phyloP scores from a whole-genome alignment of 2,113 vertebrate genomes.

The Dasypus novemcinctus region DNA sequence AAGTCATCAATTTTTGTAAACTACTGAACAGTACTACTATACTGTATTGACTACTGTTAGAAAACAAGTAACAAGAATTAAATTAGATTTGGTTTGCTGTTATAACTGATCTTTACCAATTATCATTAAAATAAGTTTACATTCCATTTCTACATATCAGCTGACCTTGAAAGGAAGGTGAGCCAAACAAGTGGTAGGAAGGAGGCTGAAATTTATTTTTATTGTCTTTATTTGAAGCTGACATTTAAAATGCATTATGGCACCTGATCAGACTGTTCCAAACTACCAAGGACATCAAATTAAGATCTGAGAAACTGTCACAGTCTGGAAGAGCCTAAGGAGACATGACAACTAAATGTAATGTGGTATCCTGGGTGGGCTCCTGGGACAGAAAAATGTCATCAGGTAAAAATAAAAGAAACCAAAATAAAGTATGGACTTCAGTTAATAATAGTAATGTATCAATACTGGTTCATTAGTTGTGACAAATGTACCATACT shows the following conservation, averaged over 20 bases:
- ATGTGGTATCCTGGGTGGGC: background rate
- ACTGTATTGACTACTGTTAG: background rate
- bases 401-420: background rate
- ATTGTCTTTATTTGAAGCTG: background rate
- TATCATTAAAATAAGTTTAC: conserved; percentile 26
- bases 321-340: background rate
- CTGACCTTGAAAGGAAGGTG: conserved; percentile 24
- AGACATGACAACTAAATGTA: no score
- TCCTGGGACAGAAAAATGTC: background rate
- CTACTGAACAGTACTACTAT: conserved; percentile 26
- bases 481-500: no score
- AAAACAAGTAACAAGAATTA: conserved; percentile 34
- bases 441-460: background rate
- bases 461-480: no score
- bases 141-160: conserved; percentile 41
- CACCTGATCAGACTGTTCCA: background rate
- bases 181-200: background rate
- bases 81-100: conserved; percentile 24
- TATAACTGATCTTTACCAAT: conserved; percentile 27
- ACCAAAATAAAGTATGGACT: background rate
- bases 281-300: conserved; percentile 49
- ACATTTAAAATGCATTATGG: conserved; percentile 9
- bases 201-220: background rate
- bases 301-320: conserved; percentile 3
- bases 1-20: conserved; percentile 32